phyloP scores from a whole-genome alignment of 2,113 vertebrate genomes.

The Gavialis gangeticus region DNA sequence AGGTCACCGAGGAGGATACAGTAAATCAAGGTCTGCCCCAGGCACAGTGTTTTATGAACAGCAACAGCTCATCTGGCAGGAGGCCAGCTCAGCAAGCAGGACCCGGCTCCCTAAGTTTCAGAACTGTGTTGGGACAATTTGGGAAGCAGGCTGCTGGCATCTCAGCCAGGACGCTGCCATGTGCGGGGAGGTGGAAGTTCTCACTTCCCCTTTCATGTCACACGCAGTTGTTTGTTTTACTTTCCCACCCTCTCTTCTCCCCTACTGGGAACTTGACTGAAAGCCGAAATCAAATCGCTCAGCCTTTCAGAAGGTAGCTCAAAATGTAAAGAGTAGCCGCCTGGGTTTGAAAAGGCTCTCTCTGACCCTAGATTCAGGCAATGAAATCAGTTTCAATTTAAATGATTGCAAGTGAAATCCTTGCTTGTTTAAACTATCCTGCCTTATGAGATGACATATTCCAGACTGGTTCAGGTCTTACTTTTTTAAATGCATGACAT shows the following conservation, averaged over 20 bases:
- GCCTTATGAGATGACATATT: slow-evolving; percentile 34
- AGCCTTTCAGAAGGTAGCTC: background rate
- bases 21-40: rapidly evolving
- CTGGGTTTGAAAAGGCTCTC: background rate
- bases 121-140: background rate
- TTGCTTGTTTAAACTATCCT: slow-evolving; percentile 68
- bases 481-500: slow-evolving; percentile 35
- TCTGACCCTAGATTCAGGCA: slow-evolving; percentile 40
- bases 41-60: background rate
- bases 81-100: rapidly evolving
- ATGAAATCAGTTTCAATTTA: slow-evolving; percentile 61
- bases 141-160: background rate
- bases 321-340: background rate
- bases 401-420: slow-evolving; percentile 60
- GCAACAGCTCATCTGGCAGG: rapidly evolving
- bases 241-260: background rate
- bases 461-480: slow-evolving; percentile 35
- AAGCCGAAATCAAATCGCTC: background rate
- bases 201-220: background rate
- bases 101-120: rapidly evolving
- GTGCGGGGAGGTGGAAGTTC: background rate
- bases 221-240: background rate
- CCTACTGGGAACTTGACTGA: background rate
- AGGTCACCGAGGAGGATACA: background rate
- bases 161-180: rapidly evolving